These are phyloP conservation scores for Heliothis subflexa DNA, from an alignment of 1,140 invertebrate genomes.

Conservation along the genomic window DNA sequence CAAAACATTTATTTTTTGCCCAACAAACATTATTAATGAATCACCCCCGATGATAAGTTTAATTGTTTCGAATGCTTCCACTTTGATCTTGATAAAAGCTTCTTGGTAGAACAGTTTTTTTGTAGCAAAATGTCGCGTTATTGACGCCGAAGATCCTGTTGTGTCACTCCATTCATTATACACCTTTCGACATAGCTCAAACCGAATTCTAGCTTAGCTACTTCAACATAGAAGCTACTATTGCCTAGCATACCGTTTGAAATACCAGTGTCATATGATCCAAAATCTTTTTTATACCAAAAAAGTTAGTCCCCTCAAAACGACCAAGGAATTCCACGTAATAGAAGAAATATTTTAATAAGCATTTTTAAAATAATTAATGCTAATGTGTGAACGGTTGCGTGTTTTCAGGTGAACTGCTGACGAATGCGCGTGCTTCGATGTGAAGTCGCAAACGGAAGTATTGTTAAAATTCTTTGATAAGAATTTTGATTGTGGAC, in stretches of 20 bases:
- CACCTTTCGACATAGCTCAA: neutral
- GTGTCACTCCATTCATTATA: constrained; percentile 55
- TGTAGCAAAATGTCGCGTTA: constrained; percentile 63
- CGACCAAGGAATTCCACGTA: constrained; percentile 66
- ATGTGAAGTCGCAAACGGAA: constrained; percentile 58
- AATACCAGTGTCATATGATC: constrained; percentile 46
- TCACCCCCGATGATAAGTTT: constrained; percentile 70
- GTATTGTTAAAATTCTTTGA: constrained; percentile 77
- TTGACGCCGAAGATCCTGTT: constrained; percentile 54
- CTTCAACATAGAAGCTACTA: neutral
- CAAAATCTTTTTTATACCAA: constrained; percentile 60
- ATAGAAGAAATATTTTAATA: constrained; percentile 82
- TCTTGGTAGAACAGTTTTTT: constrained; percentile 63
- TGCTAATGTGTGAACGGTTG: constrained; percentile 67
- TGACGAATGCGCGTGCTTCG: constrained; percentile 33
- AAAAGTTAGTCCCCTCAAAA: constrained; percentile 67
- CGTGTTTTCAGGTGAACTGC: constrained; percentile 58
- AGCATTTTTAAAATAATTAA: constrained; percentile 68
- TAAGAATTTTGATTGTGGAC: constrained; percentile 32
- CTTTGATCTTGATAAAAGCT: constrained; percentile 68
- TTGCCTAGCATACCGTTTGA: neutral
- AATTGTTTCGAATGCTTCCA: constrained; percentile 75
- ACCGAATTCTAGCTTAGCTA: constrained; percentile 1
- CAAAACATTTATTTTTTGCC: constrained; percentile 77
- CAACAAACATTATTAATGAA: constrained; percentile 79